A percentile compares a stretch with the other conserved stretches of the same genome.
Evolutionary conservation across 2,113 vertebrate genomes (phyloP).

Genomic region (Cyanoderma ruficeps): DNA sequence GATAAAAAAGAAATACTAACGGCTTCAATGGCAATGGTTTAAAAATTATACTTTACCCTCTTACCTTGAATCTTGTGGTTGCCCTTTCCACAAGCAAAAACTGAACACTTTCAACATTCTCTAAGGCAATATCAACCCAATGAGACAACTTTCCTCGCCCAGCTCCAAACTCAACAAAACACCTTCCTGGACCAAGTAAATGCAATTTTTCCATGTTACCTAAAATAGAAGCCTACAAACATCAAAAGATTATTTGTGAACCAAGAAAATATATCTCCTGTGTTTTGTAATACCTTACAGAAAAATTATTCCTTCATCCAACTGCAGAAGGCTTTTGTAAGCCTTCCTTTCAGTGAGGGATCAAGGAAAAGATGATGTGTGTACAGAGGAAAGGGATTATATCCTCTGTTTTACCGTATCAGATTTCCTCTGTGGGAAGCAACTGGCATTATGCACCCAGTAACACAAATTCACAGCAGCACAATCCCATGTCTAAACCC

Average conservation of each 20-base stretch:
- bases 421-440: background rate
- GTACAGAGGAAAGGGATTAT: background rate
- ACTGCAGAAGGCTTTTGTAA: background rate
- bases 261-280: background rate
- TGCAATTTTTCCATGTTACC: slow-evolving; percentile 89
- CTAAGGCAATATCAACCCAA: slow-evolving; percentile 90
- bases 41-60: background rate
- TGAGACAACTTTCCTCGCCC: slow-evolving; percentile 95
- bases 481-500: background rate
- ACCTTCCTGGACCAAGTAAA: slow-evolving; percentile 84
- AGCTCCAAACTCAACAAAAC: slow-evolving; percentile 95
- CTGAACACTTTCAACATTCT: slow-evolving; percentile 77
- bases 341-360: background rate
- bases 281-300: background rate
- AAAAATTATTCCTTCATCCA: background rate
- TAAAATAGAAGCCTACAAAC: slow-evolving; percentile 90
- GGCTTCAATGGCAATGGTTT: background rate
- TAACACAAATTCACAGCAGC: background rate
- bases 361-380: background rate
- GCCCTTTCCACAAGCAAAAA: slow-evolving; percentile 93
- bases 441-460: background rate
- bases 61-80: slow-evolving; percentile 92
- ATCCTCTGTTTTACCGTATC: background rate
- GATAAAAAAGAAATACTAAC: background rate
- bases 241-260: slow-evolving; percentile 58